Evolutionary conservation across 2,888 invertebrate species (phyloP).

Genomic region (Lamellibrachia satsuma): DNA sequence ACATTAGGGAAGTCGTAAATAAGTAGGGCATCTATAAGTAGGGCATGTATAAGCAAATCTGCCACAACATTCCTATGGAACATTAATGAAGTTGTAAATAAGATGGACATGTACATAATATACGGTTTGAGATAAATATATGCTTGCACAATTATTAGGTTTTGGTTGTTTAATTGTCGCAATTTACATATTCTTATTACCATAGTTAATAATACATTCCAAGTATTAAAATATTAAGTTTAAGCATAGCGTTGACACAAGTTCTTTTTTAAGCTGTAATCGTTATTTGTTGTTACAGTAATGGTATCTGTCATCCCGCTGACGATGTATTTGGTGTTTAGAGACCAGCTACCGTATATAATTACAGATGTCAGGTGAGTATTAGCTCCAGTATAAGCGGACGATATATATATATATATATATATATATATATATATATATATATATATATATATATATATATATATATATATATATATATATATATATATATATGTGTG

Average conservation of each 20-base stretch:
- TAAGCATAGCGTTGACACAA: neutral
- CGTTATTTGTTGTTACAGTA: neutral
- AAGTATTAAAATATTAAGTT: neutral
- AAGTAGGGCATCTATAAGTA: too few relatives aligned
- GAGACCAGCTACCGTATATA: conserved; percentile 18
- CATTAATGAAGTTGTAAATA: too few relatives aligned
- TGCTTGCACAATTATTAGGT: too few relatives aligned
- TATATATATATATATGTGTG: too few relatives aligned
- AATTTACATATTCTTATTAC: too few relatives aligned
- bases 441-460: neutral
- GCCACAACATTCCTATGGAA: too few relatives aligned
- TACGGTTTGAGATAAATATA: too few relatives aligned
- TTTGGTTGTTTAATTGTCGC: too few relatives aligned
- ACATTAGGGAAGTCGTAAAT: too few relatives aligned
- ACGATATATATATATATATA: neutral
- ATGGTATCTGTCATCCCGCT: conserved; percentile 13
- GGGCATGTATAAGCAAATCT: too few relatives aligned
- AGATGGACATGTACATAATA: too few relatives aligned
- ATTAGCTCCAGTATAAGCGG: neutral
- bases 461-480: neutral
- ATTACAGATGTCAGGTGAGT: conserved; percentile 27
- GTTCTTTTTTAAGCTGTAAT: neutral
- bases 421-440: neutral
- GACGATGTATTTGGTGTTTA: conserved; percentile 10
- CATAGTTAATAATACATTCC: neutral